A percentile compares a stretch with the other conserved stretches of the same genome.
These are phyloP conservation scores for Notothenia coriiceps DNA, from an alignment of 2,113 vertebrate genomes.

Conservation along the genomic window DNA sequence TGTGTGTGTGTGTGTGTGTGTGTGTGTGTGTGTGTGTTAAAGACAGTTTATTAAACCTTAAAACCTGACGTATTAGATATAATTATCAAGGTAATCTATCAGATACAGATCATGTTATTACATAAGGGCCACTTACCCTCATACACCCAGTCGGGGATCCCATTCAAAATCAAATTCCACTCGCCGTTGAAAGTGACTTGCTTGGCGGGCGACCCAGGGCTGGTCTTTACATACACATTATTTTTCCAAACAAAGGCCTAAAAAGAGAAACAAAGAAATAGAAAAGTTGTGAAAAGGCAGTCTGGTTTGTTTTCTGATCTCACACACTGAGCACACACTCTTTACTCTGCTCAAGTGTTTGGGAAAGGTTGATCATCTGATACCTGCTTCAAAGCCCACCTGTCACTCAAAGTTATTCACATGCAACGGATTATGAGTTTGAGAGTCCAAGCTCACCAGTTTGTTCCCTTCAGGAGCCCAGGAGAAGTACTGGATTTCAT, in stretches of 20 bases:
- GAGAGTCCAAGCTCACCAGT: slow-evolving; percentile 86
- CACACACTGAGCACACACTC: not conserved
- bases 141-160: slow-evolving; percentile 97
- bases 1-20: no score
- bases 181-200: slow-evolving; percentile 87
- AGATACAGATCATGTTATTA: no score
- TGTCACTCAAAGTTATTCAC: not conserved
- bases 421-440: not conserved
- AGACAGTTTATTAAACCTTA: not conserved
- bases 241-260: slow-evolving; percentile 91
- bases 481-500: slow-evolving; percentile 89
- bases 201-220: slow-evolving; percentile 74
- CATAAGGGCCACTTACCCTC: slow-evolving; percentile 85
- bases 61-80: not conserved
- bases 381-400: slow-evolving; percentile 16
- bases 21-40: not conserved
- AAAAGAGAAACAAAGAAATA: not conserved
- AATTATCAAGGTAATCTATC: not conserved
- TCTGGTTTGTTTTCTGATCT: not conserved
- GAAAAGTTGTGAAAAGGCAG: not conserved
- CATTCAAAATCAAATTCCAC: slow-evolving; percentile 91
- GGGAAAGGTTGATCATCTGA: slow-evolving; percentile 10
- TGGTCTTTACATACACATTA: slow-evolving; percentile 90
- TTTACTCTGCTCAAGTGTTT: slow-evolving; percentile 23
- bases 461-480: slow-evolving; percentile 93